Base-by-base conservation (phyloP, 2,888 invertebrate genomes). In the Phragmatobia fuliginosa region DNA sequence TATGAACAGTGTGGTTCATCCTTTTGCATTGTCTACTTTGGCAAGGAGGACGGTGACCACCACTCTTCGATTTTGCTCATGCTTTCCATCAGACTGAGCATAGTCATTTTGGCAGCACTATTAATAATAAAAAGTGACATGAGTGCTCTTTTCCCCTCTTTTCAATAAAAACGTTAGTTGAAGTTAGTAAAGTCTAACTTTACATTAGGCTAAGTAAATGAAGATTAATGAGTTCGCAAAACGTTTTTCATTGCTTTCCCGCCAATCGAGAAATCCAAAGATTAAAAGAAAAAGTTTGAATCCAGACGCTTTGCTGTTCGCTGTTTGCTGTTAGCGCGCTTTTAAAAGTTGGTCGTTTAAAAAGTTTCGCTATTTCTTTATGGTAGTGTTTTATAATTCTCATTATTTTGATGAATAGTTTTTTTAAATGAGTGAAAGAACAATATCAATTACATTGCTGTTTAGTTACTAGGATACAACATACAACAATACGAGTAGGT, bases 141-240 rank as follows among this genome's bases (percentile, higher is more conserved):
- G 4, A 21, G 6, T 45, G 21, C 45, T 16, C 7, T 1, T 45
- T 45, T 45, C 7, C 0, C 21, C 45, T 21, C 21, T 45, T 45
- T 45, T 49, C 0, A 8, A 11, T n/a, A n/a, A 11, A 49, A n/a
- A 49, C 8, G 2, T n/a, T n/a, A 49, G 49, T n/a, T n/a, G 1
- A 49, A 49, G 49, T 49, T n/a, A 49, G 49, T 11, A 25, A 52
- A 11, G n/a, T 52, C 10, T 8, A 28, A 56, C 28, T 56, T 28
- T 56, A 56, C 6, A 56, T 56, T 28, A 56, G 52, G 28, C 52
- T 28, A 56, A 56, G 25, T 56, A 14, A 56, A 56, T 56, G 52
- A 56, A 56, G 52, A 56, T 56, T 14, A 56, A 56, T 56, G 52
- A 56, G 52, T 28, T 56, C 11, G 2, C 52, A 56, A 56, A 56